A percentile compares a stretch with the other conserved stretches of the same genome.
phyloP scores from a whole-genome alignment of 2,113 vertebrate genomes.

The Crocuta crocuta region DNA sequence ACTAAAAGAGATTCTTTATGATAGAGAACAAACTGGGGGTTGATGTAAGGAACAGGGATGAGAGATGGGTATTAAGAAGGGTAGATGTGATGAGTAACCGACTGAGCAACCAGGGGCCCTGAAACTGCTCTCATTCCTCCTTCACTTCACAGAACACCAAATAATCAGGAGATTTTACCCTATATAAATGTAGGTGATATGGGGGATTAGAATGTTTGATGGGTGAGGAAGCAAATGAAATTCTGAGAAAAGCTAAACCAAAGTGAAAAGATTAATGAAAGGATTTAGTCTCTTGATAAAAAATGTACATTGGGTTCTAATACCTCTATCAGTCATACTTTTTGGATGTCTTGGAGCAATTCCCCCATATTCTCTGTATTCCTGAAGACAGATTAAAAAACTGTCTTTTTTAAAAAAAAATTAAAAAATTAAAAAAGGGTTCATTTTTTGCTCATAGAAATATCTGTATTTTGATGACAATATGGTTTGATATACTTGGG shows the following conservation, averaged over 20 bases:
- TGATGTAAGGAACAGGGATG: too few species aligned
- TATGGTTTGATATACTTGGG: neutral
- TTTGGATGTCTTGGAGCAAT: neutral
- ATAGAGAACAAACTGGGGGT: too few species aligned
- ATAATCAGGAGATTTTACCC: neutral
- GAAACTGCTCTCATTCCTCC: neutral
- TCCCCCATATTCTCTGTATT: neutral
- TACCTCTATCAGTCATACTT: neutral
- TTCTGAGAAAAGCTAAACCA: neutral
- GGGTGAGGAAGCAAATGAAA: neutral
- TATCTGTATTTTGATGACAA: neutral
- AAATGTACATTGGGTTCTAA: neutral
- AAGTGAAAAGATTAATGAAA: neutral
- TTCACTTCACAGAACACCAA: conserved; percentile 4
- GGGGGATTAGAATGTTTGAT: neutral
- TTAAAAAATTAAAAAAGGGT: neutral
- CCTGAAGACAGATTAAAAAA: neutral
- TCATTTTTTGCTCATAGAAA: neutral
- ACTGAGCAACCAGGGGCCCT: too few species aligned
- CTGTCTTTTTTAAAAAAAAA: too few species aligned
- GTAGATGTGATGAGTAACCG: too few species aligned
- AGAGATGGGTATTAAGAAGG: too few species aligned
- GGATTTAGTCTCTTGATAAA: neutral
- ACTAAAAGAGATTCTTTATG: too few species aligned
- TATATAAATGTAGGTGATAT: neutral